Evolutionary conservation across 37 sponge, comb jelly and placozoan genomes (phyloP).

Genomic region (Beroe ovata): DNA sequence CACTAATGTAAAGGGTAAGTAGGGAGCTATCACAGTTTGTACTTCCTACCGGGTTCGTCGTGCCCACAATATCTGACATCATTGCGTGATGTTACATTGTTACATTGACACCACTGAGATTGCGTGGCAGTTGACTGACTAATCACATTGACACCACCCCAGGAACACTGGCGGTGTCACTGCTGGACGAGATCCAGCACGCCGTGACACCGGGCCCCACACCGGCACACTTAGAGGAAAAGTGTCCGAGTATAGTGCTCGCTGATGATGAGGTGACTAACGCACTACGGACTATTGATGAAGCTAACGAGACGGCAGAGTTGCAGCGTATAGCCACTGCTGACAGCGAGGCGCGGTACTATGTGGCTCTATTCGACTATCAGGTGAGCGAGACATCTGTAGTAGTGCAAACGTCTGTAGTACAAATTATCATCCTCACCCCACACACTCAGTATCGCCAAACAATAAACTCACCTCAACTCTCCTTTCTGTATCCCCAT

Average conservation of each 20-base stretch:
- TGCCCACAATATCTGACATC: too few relatives aligned
- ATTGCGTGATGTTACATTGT: too few relatives aligned
- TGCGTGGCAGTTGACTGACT: too few relatives aligned
- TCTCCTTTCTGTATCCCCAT: too few relatives aligned
- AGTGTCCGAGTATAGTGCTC: slow-evolving; percentile 11
- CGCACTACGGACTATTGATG: slow-evolving; percentile 58
- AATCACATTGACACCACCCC: too few relatives aligned
- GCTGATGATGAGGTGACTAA: slow-evolving; percentile 43
- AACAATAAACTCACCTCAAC: too few relatives aligned
- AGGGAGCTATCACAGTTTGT: neutral
- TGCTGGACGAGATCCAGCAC: slow-evolving; percentile 60
- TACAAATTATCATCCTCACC: too few relatives aligned
- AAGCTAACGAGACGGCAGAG: neutral
- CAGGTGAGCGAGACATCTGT: too few relatives aligned
- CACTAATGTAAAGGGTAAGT: slow-evolving; percentile 61
- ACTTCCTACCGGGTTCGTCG: too few relatives aligned
- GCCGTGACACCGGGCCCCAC: slow-evolving; percentile 5
- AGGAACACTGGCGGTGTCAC: slow-evolving; percentile 46
- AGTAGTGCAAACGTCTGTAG: too few relatives aligned
- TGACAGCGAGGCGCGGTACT: slow-evolving; percentile 61
- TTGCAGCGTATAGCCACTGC: slow-evolving; percentile 54
- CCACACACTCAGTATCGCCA: too few relatives aligned
- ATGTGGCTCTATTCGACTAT: slow-evolving; percentile 54
- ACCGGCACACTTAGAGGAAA: neutral
- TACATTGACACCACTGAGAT: too few relatives aligned